phyloP scores from a whole-genome alignment of 2,113 vertebrate species.

The human (Homo sapiens) region DNA sequence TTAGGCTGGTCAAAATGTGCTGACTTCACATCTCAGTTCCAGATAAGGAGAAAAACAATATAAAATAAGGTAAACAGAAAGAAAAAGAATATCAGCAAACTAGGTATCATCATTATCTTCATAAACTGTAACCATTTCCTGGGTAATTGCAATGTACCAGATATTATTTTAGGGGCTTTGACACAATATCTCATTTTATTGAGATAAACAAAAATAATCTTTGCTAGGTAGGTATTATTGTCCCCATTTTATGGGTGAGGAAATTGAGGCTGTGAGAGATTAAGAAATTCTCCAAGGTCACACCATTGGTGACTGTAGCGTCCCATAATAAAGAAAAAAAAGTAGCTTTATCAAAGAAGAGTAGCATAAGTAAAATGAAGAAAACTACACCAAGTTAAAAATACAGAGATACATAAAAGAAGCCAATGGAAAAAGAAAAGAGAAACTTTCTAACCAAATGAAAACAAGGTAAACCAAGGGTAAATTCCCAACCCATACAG shows the following conservation, averaged over 20 bases:
- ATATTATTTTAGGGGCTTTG: not conserved
- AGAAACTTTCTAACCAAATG: constrained; percentile 2
- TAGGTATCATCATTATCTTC: not conserved
- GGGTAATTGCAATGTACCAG: not conserved
- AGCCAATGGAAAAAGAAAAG: not conserved
- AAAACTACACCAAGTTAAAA: constrained; percentile 20
- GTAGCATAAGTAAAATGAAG: not conserved
- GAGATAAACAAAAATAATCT: not conserved
- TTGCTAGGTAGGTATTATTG: not conserved
- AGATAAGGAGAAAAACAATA: not conserved
- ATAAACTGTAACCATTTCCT: not conserved
- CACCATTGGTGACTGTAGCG: not conserved
- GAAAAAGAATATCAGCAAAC: not conserved
- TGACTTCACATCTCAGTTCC: not conserved
- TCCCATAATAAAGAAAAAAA: not conserved
- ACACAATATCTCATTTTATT: not conserved
- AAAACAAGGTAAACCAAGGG: not conserved
- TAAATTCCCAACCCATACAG: not conserved
- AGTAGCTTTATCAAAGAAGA: not conserved
- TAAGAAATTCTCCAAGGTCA: constrained; percentile 6
- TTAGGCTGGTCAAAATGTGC: not conserved
- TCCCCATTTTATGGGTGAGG: constrained; percentile 10
- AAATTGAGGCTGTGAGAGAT: constrained; percentile 25
- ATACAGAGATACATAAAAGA: not conserved
- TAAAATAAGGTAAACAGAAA: constrained; percentile 14